phyloP scores from a whole-genome alignment of 2,888 invertebrate genomes.

The Nasonovia ribisnigri region DNA sequence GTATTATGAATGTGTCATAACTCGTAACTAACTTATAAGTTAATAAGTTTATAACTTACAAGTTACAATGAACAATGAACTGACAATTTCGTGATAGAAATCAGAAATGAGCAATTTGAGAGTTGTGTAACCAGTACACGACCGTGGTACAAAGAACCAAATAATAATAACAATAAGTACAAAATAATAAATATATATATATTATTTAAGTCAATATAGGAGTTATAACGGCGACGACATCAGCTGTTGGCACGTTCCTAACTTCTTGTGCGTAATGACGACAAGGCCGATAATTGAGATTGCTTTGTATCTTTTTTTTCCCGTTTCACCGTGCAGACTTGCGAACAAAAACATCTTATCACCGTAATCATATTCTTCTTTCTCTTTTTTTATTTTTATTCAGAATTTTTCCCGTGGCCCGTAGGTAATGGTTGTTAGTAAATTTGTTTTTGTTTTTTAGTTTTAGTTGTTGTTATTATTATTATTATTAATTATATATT shows the following conservation, averaged over 20 bases:
- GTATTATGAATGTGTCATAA: too few relatives aligned
- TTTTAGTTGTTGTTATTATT: conserved; percentile 55
- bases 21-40: too few relatives aligned
- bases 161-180: too few relatives aligned
- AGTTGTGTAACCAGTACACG: too few relatives aligned
- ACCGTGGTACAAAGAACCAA: too few relatives aligned
- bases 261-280: conserved; percentile 46
- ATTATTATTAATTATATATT: conserved; percentile 31
- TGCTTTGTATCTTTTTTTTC: conserved; percentile 43
- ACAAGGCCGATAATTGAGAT: conserved; percentile 7
- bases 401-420: neutral
- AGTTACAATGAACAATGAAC: too few relatives aligned
- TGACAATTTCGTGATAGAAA: too few relatives aligned
- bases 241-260: conserved; percentile 18
- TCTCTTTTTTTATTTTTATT: conserved; percentile 51
- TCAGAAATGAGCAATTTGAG: too few relatives aligned
- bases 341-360: conserved; percentile 61
- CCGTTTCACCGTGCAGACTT: neutral
- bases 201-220: too few relatives aligned
- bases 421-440: conserved; percentile 41
- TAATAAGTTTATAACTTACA: too few relatives aligned
- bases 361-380: conserved; percentile 38
- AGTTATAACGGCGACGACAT: neutral
- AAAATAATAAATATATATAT: too few relatives aligned
- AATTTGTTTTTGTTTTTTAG: conserved; percentile 55